Conservation (phyloP, 1,140 invertebrate species). For the Heliconius melpomene region DNA sequence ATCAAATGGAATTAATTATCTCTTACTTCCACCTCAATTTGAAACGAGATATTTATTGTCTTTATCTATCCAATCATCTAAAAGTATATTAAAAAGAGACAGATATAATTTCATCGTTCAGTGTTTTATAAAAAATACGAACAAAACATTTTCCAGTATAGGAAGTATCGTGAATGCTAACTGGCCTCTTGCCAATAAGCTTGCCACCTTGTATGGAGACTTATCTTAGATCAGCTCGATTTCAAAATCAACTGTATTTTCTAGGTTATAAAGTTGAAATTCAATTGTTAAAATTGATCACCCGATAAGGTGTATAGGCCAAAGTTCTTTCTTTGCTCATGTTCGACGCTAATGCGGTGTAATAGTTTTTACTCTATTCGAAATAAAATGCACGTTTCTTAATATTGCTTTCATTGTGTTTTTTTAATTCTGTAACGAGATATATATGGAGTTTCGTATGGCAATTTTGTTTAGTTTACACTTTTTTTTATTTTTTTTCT, state of each 20-base stretch:
- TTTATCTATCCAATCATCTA: constrained; percentile 19
- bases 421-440: neutral
- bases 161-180: constrained; percentile 49
- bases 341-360: constrained; percentile 51
- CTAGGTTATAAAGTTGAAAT: constrained; percentile 6
- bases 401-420: neutral
- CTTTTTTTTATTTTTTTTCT: too few relatives aligned
- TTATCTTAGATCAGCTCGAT: constrained; percentile 29
- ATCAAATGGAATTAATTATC: constrained; percentile 5
- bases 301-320: constrained; percentile 33
- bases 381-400: constrained; percentile 11
- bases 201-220: constrained; percentile 40
- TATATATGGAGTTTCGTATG: too few relatives aligned
- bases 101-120: constrained; percentile 23
- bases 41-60: constrained; percentile 21
- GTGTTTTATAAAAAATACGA: constrained; percentile 34
- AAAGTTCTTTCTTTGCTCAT: constrained; percentile 51
- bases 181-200: constrained; percentile 52
- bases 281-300: neutral
- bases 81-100: constrained; percentile 29
- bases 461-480: too few relatives aligned
- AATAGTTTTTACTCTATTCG: constrained; percentile 39
- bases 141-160: constrained; percentile 49
- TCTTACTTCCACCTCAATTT: constrained; percentile 9
- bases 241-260: constrained; percentile 34